Base-by-base conservation (phyloP, 92 coral and sea anemone species). In the Zoanthus sociatus region DNA sequence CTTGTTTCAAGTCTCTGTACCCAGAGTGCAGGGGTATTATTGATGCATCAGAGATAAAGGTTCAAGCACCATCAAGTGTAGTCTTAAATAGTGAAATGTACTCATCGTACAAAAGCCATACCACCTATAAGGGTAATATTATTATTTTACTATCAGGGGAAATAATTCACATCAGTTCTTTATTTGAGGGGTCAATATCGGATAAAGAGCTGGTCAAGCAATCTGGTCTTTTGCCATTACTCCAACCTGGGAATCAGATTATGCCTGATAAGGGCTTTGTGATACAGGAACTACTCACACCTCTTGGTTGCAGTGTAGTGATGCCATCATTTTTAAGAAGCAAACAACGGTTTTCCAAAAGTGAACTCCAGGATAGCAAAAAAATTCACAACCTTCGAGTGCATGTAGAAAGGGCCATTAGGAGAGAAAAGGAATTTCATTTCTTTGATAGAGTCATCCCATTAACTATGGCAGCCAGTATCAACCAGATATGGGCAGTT, bases 11-110 rank as follows among this genome's bases (percentile, higher is more conserved):
- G 76, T 12, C 69, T 20, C 44, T 86, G 11, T 92, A 90, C 47
- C 91, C 95, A 31, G 50, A 44, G 9, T 86, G 89, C 30, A 76
- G 95, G 30, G 93, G 90, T 0, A 90, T 90, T 32, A 90, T 92
- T 69, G 95, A 92, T 87, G 95, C 91, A 16, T 32, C 95, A 15
- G 93, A 92, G 56, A 90, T 92, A 15, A 92, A 79, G 53, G 84
- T 83, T 21, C 89, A 88, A 87, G 71, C 91, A 42, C 91, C 94
- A 16, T 91, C 94, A 12, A 88, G 91, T 63, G 20, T 91, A 79
- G 78, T 91, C 60, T 53, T 90, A 76, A 87, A 83, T 30, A 87
- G 91, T 91, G 55, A 42, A 18, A 12, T 47, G 26, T 91, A 82
- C 54, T 92, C 89, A 5, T 47, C 83, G 0, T 88, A 91, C 64